Base-by-base conservation (phyloP, 2,888 invertebrate genomes). In the Malachius bipustulatus region DNA sequence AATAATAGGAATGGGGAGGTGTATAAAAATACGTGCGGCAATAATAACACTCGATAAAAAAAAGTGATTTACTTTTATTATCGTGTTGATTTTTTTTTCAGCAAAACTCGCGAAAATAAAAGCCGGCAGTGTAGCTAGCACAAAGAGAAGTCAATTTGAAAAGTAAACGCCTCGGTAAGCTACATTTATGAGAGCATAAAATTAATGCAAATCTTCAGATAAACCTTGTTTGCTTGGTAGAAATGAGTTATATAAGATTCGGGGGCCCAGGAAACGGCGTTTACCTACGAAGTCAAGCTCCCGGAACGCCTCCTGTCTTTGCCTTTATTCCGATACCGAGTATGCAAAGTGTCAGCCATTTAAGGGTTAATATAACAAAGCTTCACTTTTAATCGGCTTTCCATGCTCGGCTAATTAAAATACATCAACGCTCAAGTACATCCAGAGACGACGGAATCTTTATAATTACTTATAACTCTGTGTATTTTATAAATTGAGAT, bases 401-500 rank as follows among this genome's bases (percentile, higher is more conserved):
- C 50, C 55, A 55, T 55, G 59, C n/a, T 56, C 55, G 50, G 46
- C 57, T 62, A 61, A 62, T 61, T 62, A 62, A 62, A 62, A 61
- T 59, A 59, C 60, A 57, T 59, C 55, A 59, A 54, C 57, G 56
- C 54, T 54, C 48, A 55, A 55, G 51, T 54, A 55, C 54, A 54
- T 19, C 6, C 54, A 49, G 47, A 52, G 51, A 49, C 56, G 48
- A 50, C 51, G 47, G 52, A 56, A 55, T 57, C 57, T 58, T 57
- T 57, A 59, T 62, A 62, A 62, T 62, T 61, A 59, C 61, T 63
- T 62, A 62, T 60, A 59, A 60, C 54, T 59, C 60, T 62, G 62
- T 62, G 60, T 62, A 61, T 62, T 62, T 62, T 62, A 61, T 59
- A 61, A 62, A 62, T 62, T 62, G 62, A 58, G 61, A 62, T 62